These are phyloP conservation scores for Drosophila aldrichi DNA, from an alignment of 2,888 invertebrate genomes.

Conservation along the genomic window DNA sequence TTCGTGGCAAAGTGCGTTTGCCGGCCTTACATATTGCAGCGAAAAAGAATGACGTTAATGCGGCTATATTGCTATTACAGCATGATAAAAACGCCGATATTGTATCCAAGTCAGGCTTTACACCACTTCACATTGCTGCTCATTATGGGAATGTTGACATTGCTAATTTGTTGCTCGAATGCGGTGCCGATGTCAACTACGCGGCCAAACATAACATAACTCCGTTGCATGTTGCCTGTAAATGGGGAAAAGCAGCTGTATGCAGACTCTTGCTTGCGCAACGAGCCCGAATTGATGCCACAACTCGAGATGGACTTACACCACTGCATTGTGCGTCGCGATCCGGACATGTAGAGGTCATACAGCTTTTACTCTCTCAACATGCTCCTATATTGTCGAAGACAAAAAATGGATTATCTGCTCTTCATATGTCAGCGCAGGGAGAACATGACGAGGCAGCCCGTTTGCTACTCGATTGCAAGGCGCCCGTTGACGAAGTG, in stretches of 20 bases:
- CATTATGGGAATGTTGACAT: slow-evolving; percentile 99
- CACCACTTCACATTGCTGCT: slow-evolving; percentile 98
- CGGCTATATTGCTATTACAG: slow-evolving; percentile 95
- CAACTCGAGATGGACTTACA: slow-evolving; percentile 97
- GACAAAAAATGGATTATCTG: slow-evolving; percentile 98
- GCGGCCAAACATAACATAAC: slow-evolving; percentile 99
- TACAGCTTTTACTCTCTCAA: slow-evolving; percentile 94
- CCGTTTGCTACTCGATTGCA: slow-evolving; percentile 94
- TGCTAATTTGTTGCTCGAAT: slow-evolving; percentile 93
- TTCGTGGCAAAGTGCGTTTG: slow-evolving; percentile 96
- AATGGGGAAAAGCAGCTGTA: slow-evolving; percentile 99
- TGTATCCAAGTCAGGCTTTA: slow-evolving; percentile 98
- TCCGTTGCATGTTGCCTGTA: slow-evolving; percentile 98
- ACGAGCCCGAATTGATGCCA: slow-evolving; percentile 96
- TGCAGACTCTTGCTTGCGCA: slow-evolving; percentile 94
- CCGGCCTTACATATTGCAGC: slow-evolving; percentile 99
- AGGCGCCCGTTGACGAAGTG: slow-evolving; percentile 99
- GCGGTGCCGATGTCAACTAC: slow-evolving; percentile 97
- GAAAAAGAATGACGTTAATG: slow-evolving; percentile 99
- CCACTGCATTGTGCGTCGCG: slow-evolving; percentile 98
- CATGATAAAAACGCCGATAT: slow-evolving; percentile 99
- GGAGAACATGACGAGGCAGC: slow-evolving; percentile 99
- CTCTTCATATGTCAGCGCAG: slow-evolving; percentile 99
- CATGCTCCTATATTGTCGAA: slow-evolving; percentile 97
- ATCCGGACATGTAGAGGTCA: slow-evolving; percentile 97